phyloP scores from a whole-genome alignment of 2,797 vertebrate genomes.

The Pangasius krempfi region DNA sequence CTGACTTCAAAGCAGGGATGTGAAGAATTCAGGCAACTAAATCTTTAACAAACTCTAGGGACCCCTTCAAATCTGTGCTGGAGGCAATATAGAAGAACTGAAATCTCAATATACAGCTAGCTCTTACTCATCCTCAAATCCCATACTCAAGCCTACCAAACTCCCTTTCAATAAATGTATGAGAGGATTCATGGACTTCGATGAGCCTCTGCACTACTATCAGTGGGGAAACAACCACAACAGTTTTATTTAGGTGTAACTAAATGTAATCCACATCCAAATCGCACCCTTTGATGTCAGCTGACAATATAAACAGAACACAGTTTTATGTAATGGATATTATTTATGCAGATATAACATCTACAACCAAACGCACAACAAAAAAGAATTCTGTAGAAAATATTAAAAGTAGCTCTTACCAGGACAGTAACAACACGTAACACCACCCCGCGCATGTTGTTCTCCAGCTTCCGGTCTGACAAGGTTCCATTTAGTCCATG shows the following conservation, averaged over 20 bases:
- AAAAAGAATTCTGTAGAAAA: neutral
- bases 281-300: neutral
- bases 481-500: conserved; percentile 94
- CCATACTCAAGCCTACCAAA: conserved; percentile 35
- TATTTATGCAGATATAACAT: neutral
- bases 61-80: conserved; percentile 73
- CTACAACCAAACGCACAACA: neutral
- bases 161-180: conserved; percentile 41
- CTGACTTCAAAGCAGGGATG: conserved; percentile 76
- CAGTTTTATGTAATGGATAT: neutral
- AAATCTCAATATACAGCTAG: conserved; percentile 57
- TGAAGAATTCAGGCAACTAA: conserved; percentile 77
- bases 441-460: conserved; percentile 97
- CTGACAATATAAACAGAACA: neutral
- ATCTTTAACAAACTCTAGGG: conserved; percentile 75
- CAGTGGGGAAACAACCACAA: neutral
- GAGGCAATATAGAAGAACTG: conserved; percentile 63
- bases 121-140: conserved; percentile 44
- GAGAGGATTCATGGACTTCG: conserved; percentile 15
- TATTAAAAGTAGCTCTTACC: conserved; percentile 76
- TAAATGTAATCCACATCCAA: neutral
- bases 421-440: conserved; percentile 93
- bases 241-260: neutral
- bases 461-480: conserved; percentile 95
- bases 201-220: neutral